phyloP scores from a whole-genome alignment of 2,888 invertebrate species.

The Agrochola lota region DNA sequence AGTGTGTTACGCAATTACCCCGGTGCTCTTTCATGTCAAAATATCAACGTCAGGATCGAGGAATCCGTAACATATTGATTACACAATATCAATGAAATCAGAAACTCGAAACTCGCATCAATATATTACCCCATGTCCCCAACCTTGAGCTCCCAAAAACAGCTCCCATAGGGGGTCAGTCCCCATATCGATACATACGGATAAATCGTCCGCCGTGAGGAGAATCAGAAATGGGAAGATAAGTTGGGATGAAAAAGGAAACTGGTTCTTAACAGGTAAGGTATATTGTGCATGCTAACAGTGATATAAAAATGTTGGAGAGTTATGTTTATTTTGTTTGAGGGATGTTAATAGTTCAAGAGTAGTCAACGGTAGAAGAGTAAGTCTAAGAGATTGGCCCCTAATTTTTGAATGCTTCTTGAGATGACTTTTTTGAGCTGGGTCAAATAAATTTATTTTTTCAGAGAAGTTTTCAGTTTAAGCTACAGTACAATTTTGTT shows the following conservation, averaged over 20 bases:
- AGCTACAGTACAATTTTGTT: neutral
- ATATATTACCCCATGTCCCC: neutral
- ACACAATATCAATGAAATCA: conserved; percentile 32
- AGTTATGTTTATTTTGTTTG: conserved; percentile 27
- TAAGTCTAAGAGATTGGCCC: no score
- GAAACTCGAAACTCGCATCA: conserved; percentile 16
- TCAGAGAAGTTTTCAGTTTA: neutral
- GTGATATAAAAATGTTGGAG: neutral
- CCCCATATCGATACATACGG: conserved; percentile 71
- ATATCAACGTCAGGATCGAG: neutral
- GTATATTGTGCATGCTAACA: conserved; percentile 63
- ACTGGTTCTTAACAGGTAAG: conserved; percentile 67
- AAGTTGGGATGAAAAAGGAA: conserved; percentile 66
- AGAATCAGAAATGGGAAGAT: conserved; percentile 67
- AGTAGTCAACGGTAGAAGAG: neutral
- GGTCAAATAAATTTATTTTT: no score
- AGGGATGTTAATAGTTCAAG: conserved; percentile 1
- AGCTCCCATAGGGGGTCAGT: conserved; percentile 37
- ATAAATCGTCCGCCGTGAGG: conserved; percentile 75
- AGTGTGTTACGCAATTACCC: no score
- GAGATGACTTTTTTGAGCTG: neutral
- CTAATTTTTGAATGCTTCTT: neutral
- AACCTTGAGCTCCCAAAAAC: conserved; percentile 37
- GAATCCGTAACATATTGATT: neutral
- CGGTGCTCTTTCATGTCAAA: neutral